Evolutionary conservation across 2,113 vertebrate genomes (phyloP), one percentile per base, ranked within the genome.

Genomic region (Lontra canadensis): DNA sequence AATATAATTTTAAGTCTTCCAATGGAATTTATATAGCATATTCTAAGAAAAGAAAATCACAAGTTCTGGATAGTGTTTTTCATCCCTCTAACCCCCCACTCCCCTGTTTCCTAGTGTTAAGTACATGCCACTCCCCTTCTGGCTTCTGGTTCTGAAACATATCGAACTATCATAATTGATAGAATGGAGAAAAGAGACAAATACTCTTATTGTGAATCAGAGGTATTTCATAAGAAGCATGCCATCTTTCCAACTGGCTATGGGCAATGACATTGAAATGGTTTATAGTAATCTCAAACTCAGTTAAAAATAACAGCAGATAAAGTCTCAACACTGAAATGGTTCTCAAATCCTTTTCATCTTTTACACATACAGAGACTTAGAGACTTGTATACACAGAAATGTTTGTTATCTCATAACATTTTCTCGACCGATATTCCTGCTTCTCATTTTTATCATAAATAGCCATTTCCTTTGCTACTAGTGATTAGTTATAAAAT

Each of bases 31-130:
- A 79, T 8, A 12, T 52, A 36, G 49, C 10, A 39, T 89, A 96
- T 92, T 96, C 69, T 95, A 86, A 96, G 81, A 84, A 95, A 57
- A 14, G 55, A 67, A 80, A 94, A 59, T 78, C 21, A 34, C 7
- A n/a, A 55, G 7, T 74, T 42, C 42, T 47, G 0, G 11, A 2
- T 31, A 61, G 1, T 67, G 1, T 10, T 87, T 87, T 93, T 80
- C 13, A 90, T 69, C 21, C 26, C 5, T 11, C 74, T 31, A 44
- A 17, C 7, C 15, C 15, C 26, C 42, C 7, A 78, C 7, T 29
- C 44, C n/a, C 5, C 20, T 34, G 49, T 1, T 88, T 95, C 12
- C 31, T 90, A 5, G 6, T 59, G 7, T 65, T 25, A 74, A 34
- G 8, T 55, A 65, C 4, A 83, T 81, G 59, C 1, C 47, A 87